Evolutionary conservation across 2,113 vertebrate genomes (phyloP).

Genomic region (Chascanopsetta lugubris): DNA sequence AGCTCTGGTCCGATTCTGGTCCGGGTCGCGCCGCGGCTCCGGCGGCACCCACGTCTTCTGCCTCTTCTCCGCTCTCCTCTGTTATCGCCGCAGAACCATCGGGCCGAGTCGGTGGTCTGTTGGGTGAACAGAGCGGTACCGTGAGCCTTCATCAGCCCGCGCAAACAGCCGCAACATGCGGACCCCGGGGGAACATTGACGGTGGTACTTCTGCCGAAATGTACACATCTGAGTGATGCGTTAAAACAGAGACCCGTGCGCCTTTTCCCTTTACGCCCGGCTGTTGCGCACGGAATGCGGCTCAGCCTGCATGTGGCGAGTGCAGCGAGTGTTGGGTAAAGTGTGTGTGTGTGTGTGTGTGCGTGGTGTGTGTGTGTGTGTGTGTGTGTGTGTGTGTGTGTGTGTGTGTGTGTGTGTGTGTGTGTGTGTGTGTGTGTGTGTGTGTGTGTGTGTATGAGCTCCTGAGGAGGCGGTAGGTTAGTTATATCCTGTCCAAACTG

Average conservation of each 20-base stretch:
- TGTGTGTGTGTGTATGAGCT: not conserved
- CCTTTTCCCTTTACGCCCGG: too few relatives aligned
- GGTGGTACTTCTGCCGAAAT: too few relatives aligned
- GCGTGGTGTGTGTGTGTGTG: too few relatives aligned
- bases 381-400: too few relatives aligned
- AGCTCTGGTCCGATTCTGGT: too few relatives aligned
- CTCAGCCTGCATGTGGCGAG: too few relatives aligned
- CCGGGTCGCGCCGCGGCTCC: slow-evolving; percentile 35
- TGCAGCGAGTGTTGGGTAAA: too few relatives aligned
- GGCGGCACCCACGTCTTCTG: slow-evolving; percentile 68
- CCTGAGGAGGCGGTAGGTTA: slow-evolving; percentile 17
- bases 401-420: not conserved
- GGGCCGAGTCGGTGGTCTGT: slow-evolving; percentile 83
- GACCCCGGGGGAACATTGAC: too few relatives aligned
- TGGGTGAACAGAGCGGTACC: slow-evolving; percentile 75
- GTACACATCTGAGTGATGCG: too few relatives aligned
- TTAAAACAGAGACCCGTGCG: too few relatives aligned
- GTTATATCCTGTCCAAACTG: slow-evolving; percentile 37
- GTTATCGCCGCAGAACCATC: slow-evolving; percentile 84
- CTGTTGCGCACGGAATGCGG: too few relatives aligned
- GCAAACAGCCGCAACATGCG: not conserved
- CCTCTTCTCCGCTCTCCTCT: slow-evolving; percentile 74
- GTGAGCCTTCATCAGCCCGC: slow-evolving; percentile 48
- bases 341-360: too few relatives aligned
- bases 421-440: not conserved